A percentile compares a stretch with the other conserved stretches of the same genome.
These are phyloP conservation scores for Camelus bactrianus DNA, from an alignment of 2,113 vertebrate genomes.

Conservation along the genomic window DNA sequence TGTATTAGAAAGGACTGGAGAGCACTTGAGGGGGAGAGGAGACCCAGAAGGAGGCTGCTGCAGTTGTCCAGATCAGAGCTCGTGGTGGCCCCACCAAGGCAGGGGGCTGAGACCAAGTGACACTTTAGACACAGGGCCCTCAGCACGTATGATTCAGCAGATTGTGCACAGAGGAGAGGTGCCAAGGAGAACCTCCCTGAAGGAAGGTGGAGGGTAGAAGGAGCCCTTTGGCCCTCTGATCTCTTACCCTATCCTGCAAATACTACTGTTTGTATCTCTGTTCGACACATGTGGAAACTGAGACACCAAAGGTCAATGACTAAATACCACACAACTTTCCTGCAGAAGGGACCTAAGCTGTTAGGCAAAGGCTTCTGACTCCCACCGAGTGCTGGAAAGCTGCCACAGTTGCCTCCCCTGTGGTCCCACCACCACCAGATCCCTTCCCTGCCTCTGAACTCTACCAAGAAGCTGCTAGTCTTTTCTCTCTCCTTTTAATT, in stretches of 20 bases:
- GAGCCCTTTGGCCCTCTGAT: not conserved
- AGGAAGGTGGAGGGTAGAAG: not conserved
- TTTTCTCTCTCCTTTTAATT: not conserved
- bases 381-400: not conserved
- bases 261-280: not conserved
- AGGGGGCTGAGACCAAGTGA: not conserved
- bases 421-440: not conserved
- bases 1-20: not conserved
- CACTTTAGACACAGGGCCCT: not conserved
- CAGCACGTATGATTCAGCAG: not conserved
- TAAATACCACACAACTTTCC: not conserved
- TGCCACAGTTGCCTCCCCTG: not conserved
- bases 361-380: not conserved
- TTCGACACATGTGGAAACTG: not conserved
- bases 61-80: not conserved
- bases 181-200: accelerated
- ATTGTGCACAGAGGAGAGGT: not conserved
- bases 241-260: not conserved
- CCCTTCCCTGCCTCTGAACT: not conserved
- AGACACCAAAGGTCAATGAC: not conserved
- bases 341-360: not conserved
- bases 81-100: not conserved
- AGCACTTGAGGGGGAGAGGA: accelerated
- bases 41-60: not conserved
- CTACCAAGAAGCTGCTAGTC: not conserved